A percentile compares a stretch with the other conserved stretches of the same genome.
Conservation (phyloP, 2,113 vertebrate species). For the Urocynchramus pylzowi region DNA sequence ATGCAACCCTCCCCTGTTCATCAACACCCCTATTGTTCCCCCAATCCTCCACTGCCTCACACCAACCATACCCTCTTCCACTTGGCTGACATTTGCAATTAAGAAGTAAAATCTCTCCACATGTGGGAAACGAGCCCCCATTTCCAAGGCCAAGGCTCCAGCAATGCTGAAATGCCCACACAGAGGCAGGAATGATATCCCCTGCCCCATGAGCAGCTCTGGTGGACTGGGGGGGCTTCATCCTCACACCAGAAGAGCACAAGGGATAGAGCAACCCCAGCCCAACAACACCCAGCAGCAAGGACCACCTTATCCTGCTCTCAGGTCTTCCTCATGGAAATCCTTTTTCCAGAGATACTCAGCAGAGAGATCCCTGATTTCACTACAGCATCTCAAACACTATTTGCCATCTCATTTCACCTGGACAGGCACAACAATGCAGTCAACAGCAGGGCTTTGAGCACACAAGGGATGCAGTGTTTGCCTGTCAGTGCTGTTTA, state of each 20-base stretch:
- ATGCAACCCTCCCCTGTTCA: background rate
- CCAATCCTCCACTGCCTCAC: background rate
- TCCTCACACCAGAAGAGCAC: background rate
- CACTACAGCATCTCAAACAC: background rate
- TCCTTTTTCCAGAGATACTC: background rate
- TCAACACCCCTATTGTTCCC: background rate
- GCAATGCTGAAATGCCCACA: fast-evolving
- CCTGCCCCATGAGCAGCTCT: background rate
- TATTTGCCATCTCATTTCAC: background rate
- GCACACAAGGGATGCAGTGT: background rate
- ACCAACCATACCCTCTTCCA: background rate
- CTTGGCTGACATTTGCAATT: background rate
- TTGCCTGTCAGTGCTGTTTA: background rate
- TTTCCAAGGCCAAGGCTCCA: background rate
- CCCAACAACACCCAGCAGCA: background rate
- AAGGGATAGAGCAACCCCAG: background rate
- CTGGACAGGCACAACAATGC: background rate
- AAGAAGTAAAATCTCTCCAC: background rate
- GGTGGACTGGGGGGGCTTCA: background rate
- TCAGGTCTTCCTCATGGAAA: background rate
- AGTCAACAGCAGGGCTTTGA: background rate
- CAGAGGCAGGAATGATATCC: background rate
- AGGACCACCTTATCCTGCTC: no score
- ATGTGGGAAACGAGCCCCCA: background rate
- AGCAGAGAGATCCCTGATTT: background rate